These are phyloP conservation scores for Arctopsyche grandis DNA, from an alignment of 1,140 invertebrate species.

Conservation along the genomic window DNA sequence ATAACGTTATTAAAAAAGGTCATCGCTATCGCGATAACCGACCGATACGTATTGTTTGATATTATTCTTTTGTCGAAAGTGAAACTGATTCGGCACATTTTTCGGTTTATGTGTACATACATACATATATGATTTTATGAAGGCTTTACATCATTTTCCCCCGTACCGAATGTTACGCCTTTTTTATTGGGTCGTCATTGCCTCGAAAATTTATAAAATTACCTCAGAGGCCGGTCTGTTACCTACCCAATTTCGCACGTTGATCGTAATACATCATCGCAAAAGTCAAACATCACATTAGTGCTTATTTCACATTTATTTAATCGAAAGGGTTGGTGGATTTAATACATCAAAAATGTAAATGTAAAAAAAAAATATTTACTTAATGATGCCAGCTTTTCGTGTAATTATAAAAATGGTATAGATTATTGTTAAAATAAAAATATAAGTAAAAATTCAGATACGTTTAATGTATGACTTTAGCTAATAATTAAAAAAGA, in stretches of 20 bases:
- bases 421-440: too few relatives aligned
- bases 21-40: constrained; percentile 5
- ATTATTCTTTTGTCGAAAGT: neutral
- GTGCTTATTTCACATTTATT: neutral
- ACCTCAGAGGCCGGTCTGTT: neutral
- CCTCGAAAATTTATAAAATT: neutral
- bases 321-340: neutral
- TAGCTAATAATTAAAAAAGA: too few relatives aligned
- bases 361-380: too few relatives aligned
- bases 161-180: neutral
- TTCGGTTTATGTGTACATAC: neutral
- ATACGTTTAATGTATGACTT: too few relatives aligned
- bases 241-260: neutral
- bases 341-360: neutral
- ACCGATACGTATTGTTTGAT: constrained; percentile 13
- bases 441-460: too few relatives aligned
- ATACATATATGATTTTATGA: too few relatives aligned
- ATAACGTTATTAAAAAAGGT: neutral
- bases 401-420: too few relatives aligned
- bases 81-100: constrained; percentile 25
- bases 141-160: neutral
- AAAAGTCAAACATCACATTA: constrained; percentile 20
- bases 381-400: too few relatives aligned
- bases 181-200: neutral
- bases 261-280: constrained; percentile 5